phyloP scores from a whole-genome alignment of 2,113 vertebrate species.

The Brevimyrus niger region DNA sequence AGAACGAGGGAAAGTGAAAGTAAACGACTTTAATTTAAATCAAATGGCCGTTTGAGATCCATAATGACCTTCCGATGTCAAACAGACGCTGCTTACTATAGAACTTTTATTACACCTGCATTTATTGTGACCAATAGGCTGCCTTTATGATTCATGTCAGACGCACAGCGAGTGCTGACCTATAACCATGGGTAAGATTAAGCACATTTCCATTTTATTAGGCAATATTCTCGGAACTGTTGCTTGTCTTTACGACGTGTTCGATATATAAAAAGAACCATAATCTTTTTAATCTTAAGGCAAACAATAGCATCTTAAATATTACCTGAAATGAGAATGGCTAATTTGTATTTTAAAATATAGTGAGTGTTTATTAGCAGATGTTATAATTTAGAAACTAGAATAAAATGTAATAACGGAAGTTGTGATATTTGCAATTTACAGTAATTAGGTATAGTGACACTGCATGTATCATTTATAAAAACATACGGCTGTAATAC shows the following conservation, averaged over 20 bases:
- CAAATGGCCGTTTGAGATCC: neutral
- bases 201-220: neutral
- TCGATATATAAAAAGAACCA: neutral
- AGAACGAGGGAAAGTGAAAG: slow-evolving; percentile 1
- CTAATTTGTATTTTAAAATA: neutral
- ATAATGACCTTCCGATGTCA: neutral
- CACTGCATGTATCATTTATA: neutral
- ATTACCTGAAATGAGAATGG: neutral
- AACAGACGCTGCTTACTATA: neutral
- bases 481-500: neutral
- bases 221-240: neutral
- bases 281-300: neutral
- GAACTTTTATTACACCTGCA: neutral
- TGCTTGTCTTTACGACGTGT: neutral
- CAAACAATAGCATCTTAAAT: neutral
- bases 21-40: slow-evolving; percentile 26
- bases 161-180: neutral
- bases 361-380: neutral
- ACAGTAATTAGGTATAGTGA: neutral
- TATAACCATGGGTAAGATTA: neutral
- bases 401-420: neutral
- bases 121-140: neutral
- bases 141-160: neutral
- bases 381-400: neutral
- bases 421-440: neutral